These are phyloP conservation scores for Hoplostethus atlanticus DNA, from an alignment of 2,797 vertebrate species.

Conservation along the genomic window DNA sequence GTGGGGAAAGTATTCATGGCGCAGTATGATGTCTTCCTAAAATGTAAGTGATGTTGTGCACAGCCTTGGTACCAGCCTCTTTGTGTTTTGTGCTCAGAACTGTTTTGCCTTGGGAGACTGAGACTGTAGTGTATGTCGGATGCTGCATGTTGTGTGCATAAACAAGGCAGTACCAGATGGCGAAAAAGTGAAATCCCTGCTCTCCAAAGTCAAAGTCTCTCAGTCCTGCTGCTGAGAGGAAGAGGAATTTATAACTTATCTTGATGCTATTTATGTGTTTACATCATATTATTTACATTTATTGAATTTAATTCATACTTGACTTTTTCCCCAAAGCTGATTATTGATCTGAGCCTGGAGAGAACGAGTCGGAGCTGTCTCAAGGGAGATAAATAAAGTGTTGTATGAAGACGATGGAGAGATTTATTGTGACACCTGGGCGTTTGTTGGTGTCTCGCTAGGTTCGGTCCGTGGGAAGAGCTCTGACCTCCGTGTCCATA, in stretches of 20 bases:
- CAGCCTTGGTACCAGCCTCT: conserved; percentile 37
- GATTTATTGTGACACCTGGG: conserved; percentile 37
- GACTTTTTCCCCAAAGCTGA: conserved; percentile 41
- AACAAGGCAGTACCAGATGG: conserved; percentile 45
- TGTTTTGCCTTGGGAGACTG: conserved; percentile 31
- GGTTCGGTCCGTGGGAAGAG: neutral
- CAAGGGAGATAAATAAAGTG: conserved; percentile 60
- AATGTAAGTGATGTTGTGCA: conserved; percentile 42
- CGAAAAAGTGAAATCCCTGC: conserved; percentile 39
- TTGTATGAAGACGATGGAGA: conserved; percentile 39
- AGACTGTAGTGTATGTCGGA: conserved; percentile 53
- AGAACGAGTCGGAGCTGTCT: conserved; percentile 39
- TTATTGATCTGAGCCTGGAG: conserved; percentile 46
- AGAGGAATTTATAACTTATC: conserved; percentile 42
- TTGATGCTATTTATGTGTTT: conserved; percentile 60
- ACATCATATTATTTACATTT: conserved; percentile 56
- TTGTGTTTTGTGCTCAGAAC: conserved; percentile 30
- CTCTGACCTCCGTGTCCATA: neutral
- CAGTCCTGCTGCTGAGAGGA: conserved; percentile 33
- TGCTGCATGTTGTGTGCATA: conserved; percentile 65
- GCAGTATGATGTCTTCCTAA: conserved; percentile 61
- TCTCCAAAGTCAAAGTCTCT: conserved; percentile 25
- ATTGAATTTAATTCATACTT: conserved; percentile 29
- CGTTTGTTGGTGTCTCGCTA: neutral
- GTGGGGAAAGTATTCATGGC: conserved; percentile 22